A percentile compares a stretch with the other conserved stretches of the same genome.
Evolutionary conservation across 2,797 vertebrate species (phyloP).

Genomic region (Varecia variegata): DNA sequence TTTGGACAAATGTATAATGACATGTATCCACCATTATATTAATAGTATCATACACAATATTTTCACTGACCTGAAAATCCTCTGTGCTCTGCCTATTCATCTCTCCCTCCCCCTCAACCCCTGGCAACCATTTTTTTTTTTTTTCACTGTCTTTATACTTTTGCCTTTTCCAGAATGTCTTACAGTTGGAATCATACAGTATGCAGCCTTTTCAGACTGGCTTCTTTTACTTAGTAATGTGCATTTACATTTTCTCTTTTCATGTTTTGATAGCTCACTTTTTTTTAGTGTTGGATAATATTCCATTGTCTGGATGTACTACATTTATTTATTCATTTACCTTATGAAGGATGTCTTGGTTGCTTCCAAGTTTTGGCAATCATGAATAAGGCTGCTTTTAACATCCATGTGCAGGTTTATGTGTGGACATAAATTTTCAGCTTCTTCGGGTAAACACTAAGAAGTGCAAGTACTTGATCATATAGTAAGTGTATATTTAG

Average conservation of each 20-base stretch:
- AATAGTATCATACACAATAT: neutral
- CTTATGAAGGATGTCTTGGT: neutral
- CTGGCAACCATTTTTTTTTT: neutral
- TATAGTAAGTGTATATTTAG: neutral
- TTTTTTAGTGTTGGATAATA: neutral
- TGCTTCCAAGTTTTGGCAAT: neutral
- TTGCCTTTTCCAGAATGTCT: neutral
- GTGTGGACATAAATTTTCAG: neutral
- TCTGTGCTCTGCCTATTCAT: neutral
- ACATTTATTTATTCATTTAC: neutral
- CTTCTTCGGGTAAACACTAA: neutral
- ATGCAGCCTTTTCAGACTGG: neutral
- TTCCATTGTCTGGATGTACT: neutral
- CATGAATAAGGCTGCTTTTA: neutral
- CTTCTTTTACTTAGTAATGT: neutral
- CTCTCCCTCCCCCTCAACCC: fast-evolving
- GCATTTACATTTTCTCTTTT: neutral
- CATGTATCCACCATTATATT: no score
- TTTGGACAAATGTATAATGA: neutral
- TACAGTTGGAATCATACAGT: neutral
- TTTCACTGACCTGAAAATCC: neutral
- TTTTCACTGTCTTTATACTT: neutral
- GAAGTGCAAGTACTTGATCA: neutral
- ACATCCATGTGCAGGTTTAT: neutral
- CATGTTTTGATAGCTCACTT: neutral